Evolutionary conservation across 2,888 invertebrate genomes (phyloP).

Genomic region (Tipula lateralis): DNA sequence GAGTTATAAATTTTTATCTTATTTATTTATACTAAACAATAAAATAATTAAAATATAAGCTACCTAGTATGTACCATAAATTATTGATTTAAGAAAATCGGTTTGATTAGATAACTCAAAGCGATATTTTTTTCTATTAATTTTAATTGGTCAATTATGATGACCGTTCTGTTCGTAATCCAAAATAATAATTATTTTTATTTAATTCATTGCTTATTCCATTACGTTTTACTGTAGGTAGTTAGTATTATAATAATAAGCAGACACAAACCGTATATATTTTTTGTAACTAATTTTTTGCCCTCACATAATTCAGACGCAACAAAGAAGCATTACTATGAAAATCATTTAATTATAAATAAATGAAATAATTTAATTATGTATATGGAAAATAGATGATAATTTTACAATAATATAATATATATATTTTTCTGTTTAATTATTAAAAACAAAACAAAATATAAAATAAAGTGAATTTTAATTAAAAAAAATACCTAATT

Average conservation of each 20-base stretch:
- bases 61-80: too few species aligned
- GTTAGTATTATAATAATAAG: neutral
- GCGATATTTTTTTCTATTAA: too few species aligned
- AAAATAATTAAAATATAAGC: neutral
- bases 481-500: neutral
- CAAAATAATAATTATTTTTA: neutral
- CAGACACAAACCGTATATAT: neutral
- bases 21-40: neutral
- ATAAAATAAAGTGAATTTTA: neutral
- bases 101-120: too few species aligned
- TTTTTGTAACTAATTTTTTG: neutral
- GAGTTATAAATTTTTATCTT: neutral
- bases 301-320: neutral
- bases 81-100: too few species aligned
- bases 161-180: neutral
- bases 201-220: too few species aligned
- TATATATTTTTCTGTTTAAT: constrained; percentile 20
- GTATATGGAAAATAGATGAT: neutral
- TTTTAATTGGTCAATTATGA: too few species aligned
- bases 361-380: neutral
- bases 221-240: neutral
- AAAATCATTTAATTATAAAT: neutral
- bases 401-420: neutral
- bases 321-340: neutral
- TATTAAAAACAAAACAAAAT: constrained; percentile 3